Base-by-base conservation (phyloP, 2,113 vertebrate species). In the Porphyrio hochstetteri region DNA sequence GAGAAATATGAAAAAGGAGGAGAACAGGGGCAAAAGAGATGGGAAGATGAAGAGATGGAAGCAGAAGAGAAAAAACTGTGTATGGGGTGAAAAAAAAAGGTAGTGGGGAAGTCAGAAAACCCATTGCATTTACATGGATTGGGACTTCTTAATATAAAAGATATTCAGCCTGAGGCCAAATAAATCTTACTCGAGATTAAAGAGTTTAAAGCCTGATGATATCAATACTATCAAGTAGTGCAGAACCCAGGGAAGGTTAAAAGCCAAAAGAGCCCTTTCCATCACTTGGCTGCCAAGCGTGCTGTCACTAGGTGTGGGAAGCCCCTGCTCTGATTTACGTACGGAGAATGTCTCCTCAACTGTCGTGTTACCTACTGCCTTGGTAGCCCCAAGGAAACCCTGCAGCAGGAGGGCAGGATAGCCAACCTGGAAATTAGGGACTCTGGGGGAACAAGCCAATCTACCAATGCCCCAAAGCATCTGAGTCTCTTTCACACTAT, bases 331-430 rank as follows among this genome's bases (percentile, higher is more conserved):
- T 38, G 38, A 69, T 56, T 82, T 56, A 86, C 5, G 0, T 5
- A 9, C 38, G 35, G 48, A 86, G 38, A 71, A 68, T 10, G 4
- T 52, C 16, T 82, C 35, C 33, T 72, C 57, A 64, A 29, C 25
- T 86, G 48, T 9, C 0, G 0, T 35, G 27, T 29, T 64, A 36
- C 35, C 27, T 88, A 6, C n/a, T 16, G 68, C 3, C 0, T 40
- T 28, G 50, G 70, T 16, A 56, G 53, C 38, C 35, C 23, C 23
- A 57, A 50, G 25, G 13, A 84, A 70, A 65, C 14, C 11, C 31
- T 33, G 50, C 4, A 4, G 29, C 50, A 9, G 61, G 59, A 11
- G 21, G 33, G 67, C 68, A 88, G 55, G 24, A 52, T 61, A 71
- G 29, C 5, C 65, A 50, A 9, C 18, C 16, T 83, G 72, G 44